phyloP scores from a whole-genome alignment of 2,113 vertebrate species.

The Hippopotamus amphibius region DNA sequence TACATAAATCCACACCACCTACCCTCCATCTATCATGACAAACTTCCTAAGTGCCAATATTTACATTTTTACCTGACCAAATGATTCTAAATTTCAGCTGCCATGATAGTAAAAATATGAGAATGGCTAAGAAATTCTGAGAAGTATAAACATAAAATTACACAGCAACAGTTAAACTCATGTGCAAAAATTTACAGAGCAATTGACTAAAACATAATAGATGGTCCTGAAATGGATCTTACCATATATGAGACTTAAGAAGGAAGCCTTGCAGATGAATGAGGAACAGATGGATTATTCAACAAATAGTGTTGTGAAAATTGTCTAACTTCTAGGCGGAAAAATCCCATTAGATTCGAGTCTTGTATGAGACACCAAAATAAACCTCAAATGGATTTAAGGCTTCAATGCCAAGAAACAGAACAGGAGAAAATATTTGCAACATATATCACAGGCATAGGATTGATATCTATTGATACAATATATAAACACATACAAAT shows the following conservation, averaged over 20 bases:
- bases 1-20: neutral
- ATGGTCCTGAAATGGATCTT: neutral
- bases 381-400: constrained; percentile 65
- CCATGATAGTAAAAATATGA: constrained; percentile 11
- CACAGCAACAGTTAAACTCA: neutral
- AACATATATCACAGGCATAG: neutral
- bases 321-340: constrained; percentile 30
- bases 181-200: neutral
- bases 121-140: neutral
- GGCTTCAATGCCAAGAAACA: constrained; percentile 42
- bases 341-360: constrained; percentile 60
- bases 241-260: neutral
- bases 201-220: constrained; percentile 21
- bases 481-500: constrained; percentile 39
- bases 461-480: neutral
- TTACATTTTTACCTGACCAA: neutral
- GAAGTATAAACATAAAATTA: neutral
- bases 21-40: neutral
- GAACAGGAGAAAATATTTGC: constrained; percentile 43
- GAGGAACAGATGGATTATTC: constrained; percentile 32
- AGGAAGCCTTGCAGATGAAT: constrained; percentile 11
- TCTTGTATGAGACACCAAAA: constrained; percentile 44
- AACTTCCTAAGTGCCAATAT: neutral
- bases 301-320: constrained; percentile 42
- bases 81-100: neutral